These are phyloP conservation scores for Fissipunctia ypsillon DNA, from an alignment of 2,888 invertebrate species.

Conservation along the genomic window DNA sequence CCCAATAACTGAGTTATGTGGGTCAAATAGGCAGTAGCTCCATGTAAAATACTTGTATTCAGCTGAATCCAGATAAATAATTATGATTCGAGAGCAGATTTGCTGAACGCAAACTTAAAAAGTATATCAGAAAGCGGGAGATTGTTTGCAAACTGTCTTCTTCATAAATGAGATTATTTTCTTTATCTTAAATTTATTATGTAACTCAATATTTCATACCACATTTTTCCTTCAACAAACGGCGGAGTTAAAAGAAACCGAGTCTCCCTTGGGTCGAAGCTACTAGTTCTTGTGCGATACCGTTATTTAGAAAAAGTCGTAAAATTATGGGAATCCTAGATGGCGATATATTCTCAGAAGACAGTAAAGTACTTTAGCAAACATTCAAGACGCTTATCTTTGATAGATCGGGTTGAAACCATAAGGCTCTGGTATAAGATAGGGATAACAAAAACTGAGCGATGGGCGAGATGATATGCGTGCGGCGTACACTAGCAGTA, in stretches of 20 bases:
- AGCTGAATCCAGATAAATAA: too few species aligned
- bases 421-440: not conserved
- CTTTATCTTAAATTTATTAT: constrained; percentile 1
- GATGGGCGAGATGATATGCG: not conserved
- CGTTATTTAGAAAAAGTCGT: constrained; percentile 5
- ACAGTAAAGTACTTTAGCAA: not conserved
- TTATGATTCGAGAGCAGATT: not conserved
- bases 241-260: not conserved
- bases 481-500: too few species aligned
- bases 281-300: constrained; percentile 5
- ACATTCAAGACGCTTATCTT: constrained; percentile 10
- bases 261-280: constrained; percentile 11
- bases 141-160: not conserved
- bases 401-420: not conserved
- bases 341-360: constrained; percentile 1
- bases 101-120: not conserved
- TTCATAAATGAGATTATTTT: not conserved
- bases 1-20: too few species aligned
- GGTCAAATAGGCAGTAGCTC: too few species aligned
- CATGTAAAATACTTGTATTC: too few species aligned
- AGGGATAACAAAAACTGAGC: not conserved
- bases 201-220: constrained; percentile 13
- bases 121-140: not conserved
- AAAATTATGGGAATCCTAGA: constrained; percentile 5
- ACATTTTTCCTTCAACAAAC: constrained; percentile 15